Base-by-base conservation (phyloP, 1,140 invertebrate genomes). In the Chlorops oryzae region DNA sequence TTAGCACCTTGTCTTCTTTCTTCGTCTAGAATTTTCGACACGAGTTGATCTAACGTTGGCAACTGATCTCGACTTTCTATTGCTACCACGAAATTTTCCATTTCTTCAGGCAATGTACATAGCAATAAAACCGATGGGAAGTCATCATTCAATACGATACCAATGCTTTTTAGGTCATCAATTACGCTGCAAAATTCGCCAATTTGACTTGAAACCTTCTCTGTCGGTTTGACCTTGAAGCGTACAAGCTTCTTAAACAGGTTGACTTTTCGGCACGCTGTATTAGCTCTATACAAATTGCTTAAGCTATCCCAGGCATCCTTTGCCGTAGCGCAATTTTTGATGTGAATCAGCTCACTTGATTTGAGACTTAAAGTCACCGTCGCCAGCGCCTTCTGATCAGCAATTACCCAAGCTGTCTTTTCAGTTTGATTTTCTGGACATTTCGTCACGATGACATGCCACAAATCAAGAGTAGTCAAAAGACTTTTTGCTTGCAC, bases 71-170 rank as follows among this genome's bases (percentile, higher is more conserved):
- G 37, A 24, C 44, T 42, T 35, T 52, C 44, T 4, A 47, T 43
- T 13, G 43, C 43, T 13, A 52, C 43, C 4, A 52, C 51, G 28
- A 52, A 52, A 47, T 41, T 47, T 20, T 52, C 51, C 44, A 42
- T 42, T 42, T 52, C 51, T 2, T 52, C 44, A 2, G 51, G 44
- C 18, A 52, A 40, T 32, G 21, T 34, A 32, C 50, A 52, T 9
- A 47, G 25, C 10, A 47, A 34, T 34, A 52, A 35, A 25, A 43
- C 24, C 7, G 25, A 24, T 17, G 47, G 18, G 12, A 52, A 22
- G n/a, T 52, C 50, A 20, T 51, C 23, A 39, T 38, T 20, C 12
- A 51, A 25, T 15, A 20, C 12, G 15, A 45, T 32, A 24, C 32
- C 43, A 23, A 51, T 51, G 38, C 40, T 37, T n/a, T 46, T 51